Percentiles rank a stretch among this genome's conserved stretches.
phyloP scores from a whole-genome alignment of 2,888 invertebrate genomes.

The Laothoe populi region DNA sequence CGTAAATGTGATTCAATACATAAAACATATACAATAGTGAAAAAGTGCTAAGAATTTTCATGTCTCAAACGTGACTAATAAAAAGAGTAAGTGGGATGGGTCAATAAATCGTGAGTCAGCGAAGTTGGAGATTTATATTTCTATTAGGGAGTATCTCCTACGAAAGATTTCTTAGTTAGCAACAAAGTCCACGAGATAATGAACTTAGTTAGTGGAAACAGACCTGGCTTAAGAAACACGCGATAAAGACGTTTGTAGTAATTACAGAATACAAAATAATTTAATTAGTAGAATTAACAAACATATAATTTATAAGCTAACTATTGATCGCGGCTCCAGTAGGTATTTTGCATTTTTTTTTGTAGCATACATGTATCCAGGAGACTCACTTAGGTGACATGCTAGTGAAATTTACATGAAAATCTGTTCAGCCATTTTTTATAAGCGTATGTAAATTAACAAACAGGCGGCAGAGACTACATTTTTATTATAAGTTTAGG shows the following conservation, averaged over 20 bases:
- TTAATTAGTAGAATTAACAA: too few relatives aligned
- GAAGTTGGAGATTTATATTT: slow-evolving; percentile 73
- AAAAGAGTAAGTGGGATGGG: slow-evolving; percentile 66
- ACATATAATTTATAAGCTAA: too few relatives aligned
- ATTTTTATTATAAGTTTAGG: too few relatives aligned
- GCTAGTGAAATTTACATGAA: too few relatives aligned
- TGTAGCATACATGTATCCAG: too few relatives aligned
- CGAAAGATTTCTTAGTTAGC: slow-evolving; percentile 25
- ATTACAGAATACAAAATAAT: not conserved
- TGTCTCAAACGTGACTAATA: slow-evolving; percentile 75
- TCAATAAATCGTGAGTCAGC: slow-evolving; percentile 67
- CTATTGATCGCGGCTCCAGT: too few relatives aligned
- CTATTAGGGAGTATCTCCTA: slow-evolving; percentile 53
- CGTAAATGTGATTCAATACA: slow-evolving; percentile 22
- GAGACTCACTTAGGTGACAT: too few relatives aligned
- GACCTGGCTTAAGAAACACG: not conserved
- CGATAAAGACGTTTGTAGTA: not conserved
- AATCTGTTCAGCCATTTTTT: too few relatives aligned
- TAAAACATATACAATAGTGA: slow-evolving; percentile 49
- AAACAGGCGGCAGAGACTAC: too few relatives aligned
- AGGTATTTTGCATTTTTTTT: too few relatives aligned
- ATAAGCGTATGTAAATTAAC: too few relatives aligned
- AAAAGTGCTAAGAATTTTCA: slow-evolving; percentile 57
- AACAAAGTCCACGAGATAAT: slow-evolving; percentile 15
- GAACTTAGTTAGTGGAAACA: slow-evolving; percentile 18